Evolutionary conservation across 1,140 invertebrate genomes (phyloP).

Genomic region (Drosophila equinoxialis): DNA sequence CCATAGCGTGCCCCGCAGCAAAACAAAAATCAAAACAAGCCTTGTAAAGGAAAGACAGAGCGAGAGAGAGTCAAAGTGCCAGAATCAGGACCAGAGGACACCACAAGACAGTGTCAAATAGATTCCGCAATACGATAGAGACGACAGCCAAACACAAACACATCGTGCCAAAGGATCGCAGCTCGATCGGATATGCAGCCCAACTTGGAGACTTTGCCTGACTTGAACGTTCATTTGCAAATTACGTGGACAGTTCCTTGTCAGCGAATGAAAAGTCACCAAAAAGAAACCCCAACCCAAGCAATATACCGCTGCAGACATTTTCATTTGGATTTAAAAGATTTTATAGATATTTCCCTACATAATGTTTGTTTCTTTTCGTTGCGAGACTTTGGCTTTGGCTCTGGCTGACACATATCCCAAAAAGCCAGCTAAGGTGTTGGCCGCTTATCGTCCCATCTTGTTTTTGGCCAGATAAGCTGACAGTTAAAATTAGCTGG

Average conservation of each 20-base stretch:
- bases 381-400: constrained; percentile 8
- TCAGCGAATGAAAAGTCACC: constrained; percentile 54
- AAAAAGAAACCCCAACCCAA: constrained; percentile 10
- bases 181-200: constrained; percentile 23
- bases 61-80: neutral
- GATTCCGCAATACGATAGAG: constrained; percentile 73
- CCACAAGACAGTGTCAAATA: constrained; percentile 71
- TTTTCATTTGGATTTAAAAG: constrained; percentile 66
- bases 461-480: constrained; percentile 72
- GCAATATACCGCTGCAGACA: constrained; percentile 45
- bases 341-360: constrained; percentile 67
- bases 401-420: neutral
- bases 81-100: constrained; percentile 20
- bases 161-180: constrained; percentile 49
- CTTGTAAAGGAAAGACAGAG: no score
- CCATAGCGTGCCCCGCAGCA: neutral
- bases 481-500: constrained; percentile 82
- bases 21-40: no score
- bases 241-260: constrained; percentile 67
- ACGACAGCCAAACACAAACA: constrained; percentile 51
- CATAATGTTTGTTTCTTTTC: constrained; percentile 15
- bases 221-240: constrained; percentile 43
- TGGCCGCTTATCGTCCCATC: constrained; percentile 60
- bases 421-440: constrained; percentile 50
- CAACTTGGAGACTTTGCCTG: constrained; percentile 18